Conservation (phyloP, 2,888 invertebrate species). For the Ectemnius cavifrons region DNA sequence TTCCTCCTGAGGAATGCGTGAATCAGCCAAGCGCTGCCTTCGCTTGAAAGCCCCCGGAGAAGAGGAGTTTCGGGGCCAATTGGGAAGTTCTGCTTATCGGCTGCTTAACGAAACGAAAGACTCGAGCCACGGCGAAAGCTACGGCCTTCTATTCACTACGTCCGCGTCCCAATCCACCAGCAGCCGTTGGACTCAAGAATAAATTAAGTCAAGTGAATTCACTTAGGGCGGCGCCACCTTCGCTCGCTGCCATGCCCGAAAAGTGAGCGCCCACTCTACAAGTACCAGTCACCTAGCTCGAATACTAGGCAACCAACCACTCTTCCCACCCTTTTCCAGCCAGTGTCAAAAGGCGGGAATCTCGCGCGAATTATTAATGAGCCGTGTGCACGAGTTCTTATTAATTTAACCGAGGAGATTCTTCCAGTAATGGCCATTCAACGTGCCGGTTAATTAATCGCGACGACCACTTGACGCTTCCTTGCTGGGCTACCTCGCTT, state of each 20-base stretch:
- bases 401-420: not conserved
- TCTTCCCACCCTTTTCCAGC: no score
- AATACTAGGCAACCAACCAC: no score
- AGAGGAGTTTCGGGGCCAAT: constrained; percentile 52
- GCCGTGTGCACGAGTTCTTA: not conserved
- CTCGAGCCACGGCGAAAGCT: constrained; percentile 33
- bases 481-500: not conserved
- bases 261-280: no score
- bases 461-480: constrained; percentile 31
- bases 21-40: constrained; percentile 2
- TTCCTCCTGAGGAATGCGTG: constrained; percentile 37
- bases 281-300: no score
- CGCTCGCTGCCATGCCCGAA: no score
- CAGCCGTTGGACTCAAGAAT: constrained; percentile 46
- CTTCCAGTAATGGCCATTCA: not conserved
- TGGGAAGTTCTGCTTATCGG: constrained; percentile 54
- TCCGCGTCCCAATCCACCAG: no score
- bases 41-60: constrained; percentile 18
- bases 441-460: constrained; percentile 1
- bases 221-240: not conserved
- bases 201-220: constrained; percentile 67
- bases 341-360: not conserved
- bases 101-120: constrained; percentile 54
- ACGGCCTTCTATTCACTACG: constrained; percentile 18
- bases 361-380: constrained; percentile 4